Conservation (phyloP, 1,140 invertebrate genomes). For the Euwallacea similis region DNA sequence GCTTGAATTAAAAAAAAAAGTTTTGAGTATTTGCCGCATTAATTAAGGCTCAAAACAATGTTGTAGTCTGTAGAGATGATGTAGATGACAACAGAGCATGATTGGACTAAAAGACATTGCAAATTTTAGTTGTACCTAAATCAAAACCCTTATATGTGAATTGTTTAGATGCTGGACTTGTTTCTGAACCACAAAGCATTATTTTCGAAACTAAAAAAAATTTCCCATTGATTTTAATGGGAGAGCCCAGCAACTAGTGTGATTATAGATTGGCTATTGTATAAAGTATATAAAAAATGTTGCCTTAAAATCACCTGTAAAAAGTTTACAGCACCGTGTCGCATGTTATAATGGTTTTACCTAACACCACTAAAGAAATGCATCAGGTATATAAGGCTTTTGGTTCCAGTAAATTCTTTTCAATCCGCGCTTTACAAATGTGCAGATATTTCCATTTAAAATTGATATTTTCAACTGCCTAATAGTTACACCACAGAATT, state of each 20-base stretch:
- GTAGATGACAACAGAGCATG: slow-evolving; percentile 45
- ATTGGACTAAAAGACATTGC: slow-evolving; percentile 37
- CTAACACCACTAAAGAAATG: background rate
- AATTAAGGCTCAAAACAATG: slow-evolving; percentile 44
- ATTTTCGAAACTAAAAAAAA: too few relatives aligned
- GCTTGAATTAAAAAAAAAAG: slow-evolving; percentile 42
- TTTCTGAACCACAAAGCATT: too few relatives aligned
- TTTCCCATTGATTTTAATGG: too few relatives aligned
- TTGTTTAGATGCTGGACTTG: background rate
- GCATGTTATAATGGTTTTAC: slow-evolving; percentile 19
- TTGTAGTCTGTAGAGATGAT: slow-evolving; percentile 46
- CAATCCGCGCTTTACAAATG: too few relatives aligned
- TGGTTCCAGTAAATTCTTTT: slow-evolving; percentile 1
- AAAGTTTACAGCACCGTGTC: slow-evolving; percentile 27
- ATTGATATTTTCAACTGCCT: background rate
- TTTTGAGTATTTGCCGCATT: slow-evolving; percentile 45
- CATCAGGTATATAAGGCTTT: slow-evolving; percentile 33
- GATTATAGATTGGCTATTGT: slow-evolving; percentile 13
- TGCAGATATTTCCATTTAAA: background rate
- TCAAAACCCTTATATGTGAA: slow-evolving; percentile 37
- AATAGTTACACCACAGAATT: background rate
- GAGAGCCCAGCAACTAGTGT: background rate
- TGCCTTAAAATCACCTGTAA: slow-evolving; percentile 29
- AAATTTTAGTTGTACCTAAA: slow-evolving; percentile 41
- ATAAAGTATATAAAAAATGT: slow-evolving; percentile 33